Evolutionary conservation across 2,888 invertebrate genomes (phyloP).

Genomic region (Macrosoma leucophasiata): DNA sequence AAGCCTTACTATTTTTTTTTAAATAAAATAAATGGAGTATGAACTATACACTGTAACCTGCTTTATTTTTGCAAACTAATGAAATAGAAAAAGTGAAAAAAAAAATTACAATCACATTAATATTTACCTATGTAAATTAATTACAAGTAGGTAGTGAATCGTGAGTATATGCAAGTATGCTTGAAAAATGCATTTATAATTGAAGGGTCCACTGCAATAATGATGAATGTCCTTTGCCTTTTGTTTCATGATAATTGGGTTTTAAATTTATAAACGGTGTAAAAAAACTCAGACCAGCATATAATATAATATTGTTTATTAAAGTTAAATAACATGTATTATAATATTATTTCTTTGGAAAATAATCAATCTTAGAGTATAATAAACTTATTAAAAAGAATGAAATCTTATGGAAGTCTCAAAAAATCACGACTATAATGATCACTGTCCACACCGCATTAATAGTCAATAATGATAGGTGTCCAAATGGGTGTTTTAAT

Average conservation of each 20-base stretch:
- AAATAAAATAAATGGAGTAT: too few species aligned
- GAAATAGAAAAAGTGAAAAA: too few species aligned
- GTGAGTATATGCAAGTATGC: too few species aligned
- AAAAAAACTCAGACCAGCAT: conserved; percentile 11
- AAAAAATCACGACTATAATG: too few species aligned
- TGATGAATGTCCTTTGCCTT: conserved; percentile 5
- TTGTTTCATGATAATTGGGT: conserved; percentile 10
- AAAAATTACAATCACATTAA: too few species aligned
- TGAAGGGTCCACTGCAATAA: conserved; percentile 7
- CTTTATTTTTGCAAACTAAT: too few species aligned
- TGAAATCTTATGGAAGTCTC: too few species aligned
- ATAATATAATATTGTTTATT: conserved; percentile 1
- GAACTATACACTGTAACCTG: too few species aligned
- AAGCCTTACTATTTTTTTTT: too few species aligned
- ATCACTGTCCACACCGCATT: conserved; percentile 4
- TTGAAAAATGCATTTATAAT: too few species aligned
- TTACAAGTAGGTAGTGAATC: too few species aligned
- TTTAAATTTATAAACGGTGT: conserved; percentile 11
- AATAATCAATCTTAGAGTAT: conserved; percentile 1
- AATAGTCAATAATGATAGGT: conserved; percentile 3
- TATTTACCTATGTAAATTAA: too few species aligned
- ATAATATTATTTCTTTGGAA: conserved; percentile 2
- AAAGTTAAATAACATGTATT: conserved; percentile 2
- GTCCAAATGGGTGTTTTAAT: background rate
- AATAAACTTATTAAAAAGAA: background rate